phyloP scores from a whole-genome alignment of 53 echinoderm and acorn worm species.

The Astropecten irregularis region DNA sequence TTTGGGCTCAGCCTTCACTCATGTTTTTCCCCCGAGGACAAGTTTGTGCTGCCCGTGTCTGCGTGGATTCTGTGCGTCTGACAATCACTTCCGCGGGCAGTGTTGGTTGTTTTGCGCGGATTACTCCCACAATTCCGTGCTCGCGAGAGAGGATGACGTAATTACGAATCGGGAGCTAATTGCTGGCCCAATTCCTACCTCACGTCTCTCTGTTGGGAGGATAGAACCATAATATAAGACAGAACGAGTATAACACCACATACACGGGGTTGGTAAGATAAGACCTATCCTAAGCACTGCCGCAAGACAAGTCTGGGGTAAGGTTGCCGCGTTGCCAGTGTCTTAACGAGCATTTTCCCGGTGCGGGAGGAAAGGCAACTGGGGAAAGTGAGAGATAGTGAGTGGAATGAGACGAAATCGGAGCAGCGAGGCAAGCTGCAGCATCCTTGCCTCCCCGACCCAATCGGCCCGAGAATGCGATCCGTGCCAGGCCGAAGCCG shows the following conservation, averaged over 20 bases:
- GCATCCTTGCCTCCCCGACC: not conserved
- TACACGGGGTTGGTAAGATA: conserved; percentile 46
- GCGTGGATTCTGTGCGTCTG: not conserved
- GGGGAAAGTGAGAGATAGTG: conserved; percentile 16
- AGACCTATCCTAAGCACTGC: conserved; percentile 44
- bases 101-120: conserved; percentile 30
- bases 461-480: not conserved
- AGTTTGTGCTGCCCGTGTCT: not conserved
- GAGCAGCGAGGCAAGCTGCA: conserved; percentile 28
- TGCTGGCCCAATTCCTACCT: conserved; percentile 30
- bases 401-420: conserved; percentile 39
- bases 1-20: not conserved
- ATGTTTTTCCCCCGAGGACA: conserved; percentile 11
- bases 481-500: not conserved
- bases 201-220: conserved; percentile 12
- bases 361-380: conserved; percentile 3
- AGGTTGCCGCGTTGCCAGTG: conserved; percentile 40
- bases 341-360: conserved; percentile 44
- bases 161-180: conserved; percentile 46
- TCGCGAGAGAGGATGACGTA: conserved; percentile 34
- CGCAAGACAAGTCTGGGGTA: conserved; percentile 41
- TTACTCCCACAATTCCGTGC: conserved; percentile 43
- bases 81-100: conserved; percentile 5
- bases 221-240: too few relatives aligned
- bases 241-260: conserved; percentile 1